phyloP scores from a whole-genome alignment of 1,140 invertebrate species.

The Magallana angulata region DNA sequence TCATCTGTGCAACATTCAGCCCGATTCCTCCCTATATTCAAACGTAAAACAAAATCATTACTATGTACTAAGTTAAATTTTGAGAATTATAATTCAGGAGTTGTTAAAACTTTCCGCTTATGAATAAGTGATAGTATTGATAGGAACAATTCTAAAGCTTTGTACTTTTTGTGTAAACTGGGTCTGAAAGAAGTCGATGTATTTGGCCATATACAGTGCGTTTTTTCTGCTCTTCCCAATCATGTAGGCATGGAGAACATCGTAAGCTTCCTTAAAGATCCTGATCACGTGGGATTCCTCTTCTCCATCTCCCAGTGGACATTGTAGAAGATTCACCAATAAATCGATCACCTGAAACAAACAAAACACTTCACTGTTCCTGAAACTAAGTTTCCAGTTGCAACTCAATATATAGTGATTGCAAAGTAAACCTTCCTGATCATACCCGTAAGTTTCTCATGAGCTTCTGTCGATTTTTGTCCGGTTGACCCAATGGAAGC shows the following conservation, averaged over 20 bases:
- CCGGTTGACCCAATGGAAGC: slow-evolving; percentile 72
- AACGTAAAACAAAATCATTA: slow-evolving; percentile 10
- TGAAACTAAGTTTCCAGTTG: background rate
- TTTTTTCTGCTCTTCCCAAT: slow-evolving; percentile 79
- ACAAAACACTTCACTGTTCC: background rate
- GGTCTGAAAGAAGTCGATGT: slow-evolving; percentile 80
- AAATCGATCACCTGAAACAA: slow-evolving; percentile 76
- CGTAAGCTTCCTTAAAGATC: slow-evolving; percentile 77
- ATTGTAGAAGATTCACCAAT: slow-evolving; percentile 77
- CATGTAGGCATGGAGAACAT: slow-evolving; percentile 79
- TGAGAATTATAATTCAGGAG: too few relatives aligned
- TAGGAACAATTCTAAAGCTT: too few relatives aligned
- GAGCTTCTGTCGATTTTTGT: slow-evolving; percentile 78
- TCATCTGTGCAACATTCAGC: slow-evolving; percentile 79
- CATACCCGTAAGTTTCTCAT: slow-evolving; percentile 78
- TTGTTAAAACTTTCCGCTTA: too few relatives aligned
- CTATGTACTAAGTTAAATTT: too few relatives aligned
- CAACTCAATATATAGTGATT: too few relatives aligned
- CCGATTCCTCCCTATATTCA: slow-evolving; percentile 77
- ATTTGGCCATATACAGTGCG: slow-evolving; percentile 79
- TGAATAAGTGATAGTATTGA: too few relatives aligned
- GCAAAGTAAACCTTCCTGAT: too few relatives aligned
- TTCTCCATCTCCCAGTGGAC: slow-evolving; percentile 72
- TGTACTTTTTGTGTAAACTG: slow-evolving; percentile 77
- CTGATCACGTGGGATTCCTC: slow-evolving; percentile 76